These are phyloP conservation scores for Macrocentrus cingulum DNA, from an alignment of 1,140 invertebrate genomes.

Conservation along the genomic window DNA sequence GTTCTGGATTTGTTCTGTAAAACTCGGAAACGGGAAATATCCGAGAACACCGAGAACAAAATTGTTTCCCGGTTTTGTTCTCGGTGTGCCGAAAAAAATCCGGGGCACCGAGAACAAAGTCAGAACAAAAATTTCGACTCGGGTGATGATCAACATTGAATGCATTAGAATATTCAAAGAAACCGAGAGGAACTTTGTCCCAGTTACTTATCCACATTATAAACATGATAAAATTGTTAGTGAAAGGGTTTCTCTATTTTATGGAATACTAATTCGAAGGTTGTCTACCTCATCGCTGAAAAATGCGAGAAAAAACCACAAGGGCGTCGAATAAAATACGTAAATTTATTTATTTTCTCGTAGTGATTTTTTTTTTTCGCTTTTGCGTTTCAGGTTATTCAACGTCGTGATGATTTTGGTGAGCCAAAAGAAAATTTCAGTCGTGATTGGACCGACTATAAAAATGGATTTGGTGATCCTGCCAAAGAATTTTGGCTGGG, in stretches of 20 bases:
- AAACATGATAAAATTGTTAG: not conserved
- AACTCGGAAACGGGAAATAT: too few species aligned
- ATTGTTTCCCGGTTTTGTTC: too few species aligned
- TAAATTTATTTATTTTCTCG: not conserved
- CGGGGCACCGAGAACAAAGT: too few species aligned
- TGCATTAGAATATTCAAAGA: too few species aligned
- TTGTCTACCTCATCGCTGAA: conserved; percentile 14
- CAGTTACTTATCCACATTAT: conserved; percentile 8
- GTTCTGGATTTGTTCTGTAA: too few species aligned
- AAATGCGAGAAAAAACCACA: conserved; percentile 10
- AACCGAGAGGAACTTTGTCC: conserved; percentile 18
- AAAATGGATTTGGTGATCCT: conserved; percentile 91
- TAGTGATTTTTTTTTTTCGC: conserved; percentile 7
- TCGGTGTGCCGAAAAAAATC: too few species aligned
- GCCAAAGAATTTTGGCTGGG: conserved; percentile 90
- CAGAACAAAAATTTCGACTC: too few species aligned
- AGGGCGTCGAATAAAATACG: conserved; percentile 2
- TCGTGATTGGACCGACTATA: conserved; percentile 93
- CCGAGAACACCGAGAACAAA: too few species aligned
- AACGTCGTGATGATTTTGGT: conserved; percentile 83
- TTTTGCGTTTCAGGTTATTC: conserved; percentile 71
- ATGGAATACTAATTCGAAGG: conserved; percentile 24
- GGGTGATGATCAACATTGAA: too few species aligned
- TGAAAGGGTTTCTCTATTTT: conserved; percentile 29
- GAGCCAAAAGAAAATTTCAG: conserved; percentile 90